Base-by-base conservation (phyloP, 2,113 vertebrate genomes). In the Gorsachius goisagi region DNA sequence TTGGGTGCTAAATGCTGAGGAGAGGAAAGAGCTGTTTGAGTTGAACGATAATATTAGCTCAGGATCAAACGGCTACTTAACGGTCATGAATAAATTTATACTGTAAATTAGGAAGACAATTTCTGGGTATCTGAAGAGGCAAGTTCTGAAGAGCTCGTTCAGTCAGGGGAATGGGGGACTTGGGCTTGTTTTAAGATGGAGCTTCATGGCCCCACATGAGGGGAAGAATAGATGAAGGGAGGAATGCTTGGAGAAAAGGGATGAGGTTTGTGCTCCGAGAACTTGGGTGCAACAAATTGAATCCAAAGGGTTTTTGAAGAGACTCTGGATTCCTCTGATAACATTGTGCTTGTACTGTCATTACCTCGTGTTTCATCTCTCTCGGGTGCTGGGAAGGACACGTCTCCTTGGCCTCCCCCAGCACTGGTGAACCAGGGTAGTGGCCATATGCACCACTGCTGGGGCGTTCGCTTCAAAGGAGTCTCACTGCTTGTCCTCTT, bases 141-240 rank as follows among this genome's bases (percentile, higher is more conserved):
- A 71, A 63, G 21, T 62, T 79, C 39, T 56, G 75, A 76, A 76
- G 32, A 64, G 2, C 12, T 52, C 0, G 0, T 72, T 45, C 2
- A 1, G 6, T 82, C 9, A 62, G 9, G 13, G 30, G 82, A 67
- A 68, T 32, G 23, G 15, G 14, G 9, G 3, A 8, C 4, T 47
- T 85, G 32, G 10, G 12, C 12, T 66, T 64, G 3, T 79, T 84
- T 66, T 49, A 71, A 47, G 37, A 28, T 0, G 3, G 23, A 86
- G 8, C 28, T 63, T 74, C 18, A 21, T 13, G 13, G 16, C 5
- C 22, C 19, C 1, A 15, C 0, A 1, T 0, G 0, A 66, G 50
- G 28, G 37, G 20, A 14, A 69, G 45, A 91, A 62, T 10, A 66
- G 15, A 8, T 44, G 23, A 82, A 59, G 8, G 18, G 7, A 80